A percentile compares a stretch with the other conserved stretches of the same genome.
Evolutionary conservation across 1,140 invertebrate species (phyloP).

Genomic region (Scaptomyza montana): DNA sequence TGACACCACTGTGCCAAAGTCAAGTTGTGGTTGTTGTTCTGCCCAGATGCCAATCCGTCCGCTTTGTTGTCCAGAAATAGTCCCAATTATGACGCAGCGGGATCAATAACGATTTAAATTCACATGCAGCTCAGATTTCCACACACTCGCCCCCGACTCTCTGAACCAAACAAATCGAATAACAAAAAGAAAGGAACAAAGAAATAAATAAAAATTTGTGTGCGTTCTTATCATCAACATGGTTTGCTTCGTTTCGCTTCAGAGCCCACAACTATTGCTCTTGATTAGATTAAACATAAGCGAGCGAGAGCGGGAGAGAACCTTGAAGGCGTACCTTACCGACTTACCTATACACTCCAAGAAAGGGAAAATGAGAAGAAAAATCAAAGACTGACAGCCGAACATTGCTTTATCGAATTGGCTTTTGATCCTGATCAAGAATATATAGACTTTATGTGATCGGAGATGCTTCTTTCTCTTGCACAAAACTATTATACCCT

Average conservation of each 20-base stretch:
- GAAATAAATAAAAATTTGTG: conserved; percentile 1
- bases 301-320: neutral
- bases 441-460: too few relatives aligned
- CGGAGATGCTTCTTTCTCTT: too few relatives aligned
- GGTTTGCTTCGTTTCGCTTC: neutral
- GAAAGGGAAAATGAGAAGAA: too few relatives aligned
- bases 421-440: too few relatives aligned
- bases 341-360: neutral
- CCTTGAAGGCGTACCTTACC: neutral
- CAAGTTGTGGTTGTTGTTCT: neutral
- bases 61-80: conserved; percentile 12
- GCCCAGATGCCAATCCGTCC: neutral
- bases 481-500: too few relatives aligned
- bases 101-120: conserved; percentile 35
- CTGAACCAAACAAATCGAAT: conserved; percentile 34
- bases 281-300: neutral
- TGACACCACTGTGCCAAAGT: conserved; percentile 38
- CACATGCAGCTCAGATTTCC: conserved; percentile 68
- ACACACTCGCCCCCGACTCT: conserved; percentile 6
- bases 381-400: too few relatives aligned
- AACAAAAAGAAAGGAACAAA: neutral
- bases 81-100: conserved; percentile 48
- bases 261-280: neutral
- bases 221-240: neutral
- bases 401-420: too few relatives aligned